Evolutionary conservation across 2,797 vertebrate species (phyloP).

Genomic region (Enteromius mattozi): DNA sequence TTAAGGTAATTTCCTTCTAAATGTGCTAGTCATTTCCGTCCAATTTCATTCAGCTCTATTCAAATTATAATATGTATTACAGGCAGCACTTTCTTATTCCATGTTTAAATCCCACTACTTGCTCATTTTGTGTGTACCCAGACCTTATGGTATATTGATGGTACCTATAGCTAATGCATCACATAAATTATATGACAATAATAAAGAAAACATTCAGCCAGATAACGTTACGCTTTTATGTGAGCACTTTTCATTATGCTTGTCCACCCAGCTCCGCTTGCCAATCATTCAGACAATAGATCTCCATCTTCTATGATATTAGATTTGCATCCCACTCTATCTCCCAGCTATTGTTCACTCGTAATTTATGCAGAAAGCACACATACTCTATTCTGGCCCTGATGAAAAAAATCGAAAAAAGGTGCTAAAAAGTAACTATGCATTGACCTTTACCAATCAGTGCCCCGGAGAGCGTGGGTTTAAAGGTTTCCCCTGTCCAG

Average conservation of each 20-base stretch:
- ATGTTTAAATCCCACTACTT: not conserved
- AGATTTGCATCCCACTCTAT: slow-evolving; percentile 25
- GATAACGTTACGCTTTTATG: slow-evolving; percentile 13
- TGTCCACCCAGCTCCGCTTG: slow-evolving; percentile 16
- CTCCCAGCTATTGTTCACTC: slow-evolving; percentile 20
- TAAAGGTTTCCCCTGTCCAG: slow-evolving; percentile 68
- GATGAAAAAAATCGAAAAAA: slow-evolving; percentile 39
- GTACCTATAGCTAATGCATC: slow-evolving; percentile 1
- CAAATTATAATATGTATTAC: slow-evolving; percentile 17
- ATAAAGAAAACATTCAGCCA: slow-evolving; percentile 1
- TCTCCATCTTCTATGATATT: slow-evolving; percentile 21
- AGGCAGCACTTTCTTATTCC: slow-evolving; percentile 21
- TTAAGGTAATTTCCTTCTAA: slow-evolving; percentile 26
- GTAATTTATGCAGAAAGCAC: slow-evolving; percentile 27
- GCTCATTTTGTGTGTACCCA: slow-evolving; percentile 8
- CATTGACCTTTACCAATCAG: slow-evolving; percentile 69
- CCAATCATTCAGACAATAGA: slow-evolving; percentile 38
- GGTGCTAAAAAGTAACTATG: slow-evolving; percentile 41
- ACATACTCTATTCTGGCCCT: slow-evolving; percentile 20
- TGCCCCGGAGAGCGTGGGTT: slow-evolving; percentile 57
- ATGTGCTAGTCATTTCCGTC: slow-evolving; percentile 19
- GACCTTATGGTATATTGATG: not conserved
- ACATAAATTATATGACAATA: slow-evolving; percentile 19
- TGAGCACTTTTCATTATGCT: not conserved
- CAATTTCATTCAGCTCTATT: slow-evolving; percentile 30